Evolutionary conservation across 2,797 vertebrate species (phyloP).

Genomic region (Gymnocypris eckloni): DNA sequence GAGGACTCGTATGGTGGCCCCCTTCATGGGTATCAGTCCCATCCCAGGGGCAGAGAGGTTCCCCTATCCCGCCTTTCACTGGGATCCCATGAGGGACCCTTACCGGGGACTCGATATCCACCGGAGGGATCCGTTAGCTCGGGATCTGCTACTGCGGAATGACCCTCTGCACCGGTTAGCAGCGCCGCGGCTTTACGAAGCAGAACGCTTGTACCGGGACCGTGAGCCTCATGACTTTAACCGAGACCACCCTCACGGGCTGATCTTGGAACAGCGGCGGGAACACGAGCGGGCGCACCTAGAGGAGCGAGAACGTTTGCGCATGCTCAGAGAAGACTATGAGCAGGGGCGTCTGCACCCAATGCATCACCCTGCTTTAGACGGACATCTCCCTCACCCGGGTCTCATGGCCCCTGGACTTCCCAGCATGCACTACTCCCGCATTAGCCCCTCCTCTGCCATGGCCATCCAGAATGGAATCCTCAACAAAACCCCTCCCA

Average conservation of each 20-base stretch:
- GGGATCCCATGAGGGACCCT: conserved; percentile 96
- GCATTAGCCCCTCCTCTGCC: conserved; percentile 87
- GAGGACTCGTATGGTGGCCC: conserved; percentile 95
- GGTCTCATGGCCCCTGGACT: conserved; percentile 89
- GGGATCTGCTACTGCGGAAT: conserved; percentile 91
- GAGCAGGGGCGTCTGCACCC: conserved; percentile 85
- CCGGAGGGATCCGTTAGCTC: conserved; percentile 89
- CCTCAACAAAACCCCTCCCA: conserved; percentile 93
- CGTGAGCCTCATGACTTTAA: conserved; percentile 94
- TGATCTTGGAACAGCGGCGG: conserved; percentile 88
- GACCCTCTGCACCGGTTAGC: conserved; percentile 92
- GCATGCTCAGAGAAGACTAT: conserved; percentile 93
- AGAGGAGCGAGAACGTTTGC: conserved; percentile 91
- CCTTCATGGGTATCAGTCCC: conserved; percentile 97
- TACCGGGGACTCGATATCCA: conserved; percentile 95
- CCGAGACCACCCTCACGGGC: conserved; percentile 85
- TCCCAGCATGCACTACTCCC: conserved; percentile 94
- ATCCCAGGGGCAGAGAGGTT: conserved; percentile 94
- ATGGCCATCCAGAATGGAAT: conserved; percentile 84
- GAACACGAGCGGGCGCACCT: conserved; percentile 90
- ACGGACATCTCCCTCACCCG: conserved; percentile 89
- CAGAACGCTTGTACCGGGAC: conserved; percentile 92
- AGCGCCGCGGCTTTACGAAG: conserved; percentile 86
- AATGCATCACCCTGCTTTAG: conserved; percentile 78
- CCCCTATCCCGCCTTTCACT: conserved; percentile 94